phyloP scores from a whole-genome alignment of 2,888 invertebrate species.

The Drosophila acutilabella region DNA sequence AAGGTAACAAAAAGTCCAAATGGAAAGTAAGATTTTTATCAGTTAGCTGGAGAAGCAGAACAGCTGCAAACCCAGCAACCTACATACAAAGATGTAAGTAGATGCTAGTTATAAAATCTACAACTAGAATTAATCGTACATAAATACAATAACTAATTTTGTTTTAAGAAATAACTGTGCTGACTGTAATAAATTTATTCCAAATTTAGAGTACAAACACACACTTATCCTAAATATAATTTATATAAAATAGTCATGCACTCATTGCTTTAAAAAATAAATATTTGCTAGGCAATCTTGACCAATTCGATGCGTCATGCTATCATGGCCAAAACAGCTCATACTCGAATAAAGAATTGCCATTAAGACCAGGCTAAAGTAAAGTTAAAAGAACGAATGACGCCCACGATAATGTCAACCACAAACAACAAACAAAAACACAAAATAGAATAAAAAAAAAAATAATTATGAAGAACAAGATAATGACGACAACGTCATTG shows the following conservation, averaged over 20 bases:
- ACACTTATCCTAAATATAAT: not conserved
- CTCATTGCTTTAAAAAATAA: not conserved
- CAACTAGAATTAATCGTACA: no score
- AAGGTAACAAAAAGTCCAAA: conserved; percentile 8
- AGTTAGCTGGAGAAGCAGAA: not conserved
- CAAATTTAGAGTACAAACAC: not conserved
- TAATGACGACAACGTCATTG: conserved; percentile 26
- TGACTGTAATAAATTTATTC: not conserved
- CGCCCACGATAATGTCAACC: conserved; percentile 51
- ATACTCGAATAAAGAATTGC: conserved; percentile 16
- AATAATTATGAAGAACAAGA: conserved; percentile 20
- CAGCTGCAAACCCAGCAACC: not conserved
- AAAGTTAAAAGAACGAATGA: conserved; percentile 39
- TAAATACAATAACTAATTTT: no score
- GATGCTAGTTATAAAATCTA: no score
- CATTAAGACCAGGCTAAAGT: conserved; percentile 35
- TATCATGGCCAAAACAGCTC: conserved; percentile 14
- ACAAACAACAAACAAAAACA: conserved; percentile 10
- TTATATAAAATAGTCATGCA: not conserved
- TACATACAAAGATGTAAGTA: not conserved
- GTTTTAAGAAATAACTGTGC: no score
- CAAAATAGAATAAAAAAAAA: not conserved
- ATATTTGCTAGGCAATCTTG: conserved; percentile 17
- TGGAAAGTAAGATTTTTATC: conserved; percentile 21
- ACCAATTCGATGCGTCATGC: conserved; percentile 35